Evolutionary conservation across 2,888 invertebrate species (phyloP), one percentile per base, ranked within the genome.

Genomic region (Lepidochrysops patricia): DNA sequence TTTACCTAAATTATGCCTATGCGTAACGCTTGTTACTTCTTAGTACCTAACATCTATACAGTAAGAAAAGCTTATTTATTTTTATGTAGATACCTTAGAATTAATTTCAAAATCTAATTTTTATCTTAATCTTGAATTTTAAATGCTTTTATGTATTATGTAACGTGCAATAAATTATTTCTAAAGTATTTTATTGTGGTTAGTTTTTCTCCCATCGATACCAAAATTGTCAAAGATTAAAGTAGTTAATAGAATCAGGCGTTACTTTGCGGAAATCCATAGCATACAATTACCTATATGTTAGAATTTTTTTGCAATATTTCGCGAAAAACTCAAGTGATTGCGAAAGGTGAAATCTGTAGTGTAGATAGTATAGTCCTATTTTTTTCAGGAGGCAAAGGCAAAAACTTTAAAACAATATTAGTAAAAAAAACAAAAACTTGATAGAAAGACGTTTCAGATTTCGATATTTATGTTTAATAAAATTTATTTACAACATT

Each of bases 401-500:
- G 27, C 27, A 27, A 52, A 48, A 52, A 52, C 3, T 6, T 13
- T 13, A 50, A 26, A 54, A 29, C 12, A 54, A 54, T 19, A 54
- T 32, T 2, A 25, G 6, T 52, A 52, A 52, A 52, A 35, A n/a
- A 15, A 27, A 52, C 7, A 48, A 52, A 48, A 54, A 6, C 32
- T 50, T 50, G 60, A 57, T 74, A 68, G 66, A 73, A 75, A 73
- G 69, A 66, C 67, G 62, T 66, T 60, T 64, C 68, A 58, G 13
- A 34, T 23, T 58, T 34, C 63, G 67, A 64, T 68, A 67, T 67
- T 68, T 70, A 70, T 70, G 70, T 69, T 72, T 70, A 71, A 72
- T 79, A 74, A 77, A 74, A 77, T 80, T 54, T 85, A 85, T 86
- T 81, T 79, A 84, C 82, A 84, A 72, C 67, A 72, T 73, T 60